phyloP scores from a whole-genome alignment of 2,888 invertebrate genomes.

The Plusia festucae region DNA sequence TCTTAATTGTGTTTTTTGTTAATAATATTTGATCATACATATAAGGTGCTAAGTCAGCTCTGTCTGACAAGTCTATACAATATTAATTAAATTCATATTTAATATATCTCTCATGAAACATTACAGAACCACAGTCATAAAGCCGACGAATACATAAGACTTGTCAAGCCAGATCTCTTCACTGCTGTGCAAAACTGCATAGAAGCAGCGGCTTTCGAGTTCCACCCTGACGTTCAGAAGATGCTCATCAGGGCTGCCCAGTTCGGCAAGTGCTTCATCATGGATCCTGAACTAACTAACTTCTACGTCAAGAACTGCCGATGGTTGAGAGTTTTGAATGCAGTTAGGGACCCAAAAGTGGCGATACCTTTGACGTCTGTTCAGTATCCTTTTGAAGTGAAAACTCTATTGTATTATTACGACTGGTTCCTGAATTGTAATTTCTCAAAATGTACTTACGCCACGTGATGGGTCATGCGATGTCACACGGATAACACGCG shows the following conservation, averaged over 20 bases:
- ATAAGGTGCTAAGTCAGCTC: too few species aligned
- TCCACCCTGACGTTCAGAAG: conserved; percentile 95
- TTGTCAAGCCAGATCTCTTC: conserved; percentile 94
- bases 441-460: too few species aligned
- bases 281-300: conserved; percentile 92
- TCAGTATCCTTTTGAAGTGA: conserved; percentile 95
- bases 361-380: conserved; percentile 97
- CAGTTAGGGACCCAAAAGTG: conserved; percentile 94
- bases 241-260: conserved; percentile 97
- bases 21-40: too few species aligned
- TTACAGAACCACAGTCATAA: conserved; percentile 95
- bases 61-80: too few species aligned
- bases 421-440: too few species aligned
- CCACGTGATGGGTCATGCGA: too few species aligned
- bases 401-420: too few species aligned
- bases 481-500: too few species aligned
- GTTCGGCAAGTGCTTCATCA: conserved; percentile 97
- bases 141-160: conserved; percentile 97
- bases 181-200: conserved; percentile 97
- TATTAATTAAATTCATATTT: too few species aligned
- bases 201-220: conserved; percentile 97
- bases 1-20: too few species aligned
- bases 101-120: neutral
- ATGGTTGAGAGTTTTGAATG: conserved; percentile 96
- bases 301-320: conserved; percentile 96